Evolutionary conservation across 1,140 invertebrate species (phyloP), one percentile per base, ranked within the genome.

Genomic region (Battus philenor): DNA sequence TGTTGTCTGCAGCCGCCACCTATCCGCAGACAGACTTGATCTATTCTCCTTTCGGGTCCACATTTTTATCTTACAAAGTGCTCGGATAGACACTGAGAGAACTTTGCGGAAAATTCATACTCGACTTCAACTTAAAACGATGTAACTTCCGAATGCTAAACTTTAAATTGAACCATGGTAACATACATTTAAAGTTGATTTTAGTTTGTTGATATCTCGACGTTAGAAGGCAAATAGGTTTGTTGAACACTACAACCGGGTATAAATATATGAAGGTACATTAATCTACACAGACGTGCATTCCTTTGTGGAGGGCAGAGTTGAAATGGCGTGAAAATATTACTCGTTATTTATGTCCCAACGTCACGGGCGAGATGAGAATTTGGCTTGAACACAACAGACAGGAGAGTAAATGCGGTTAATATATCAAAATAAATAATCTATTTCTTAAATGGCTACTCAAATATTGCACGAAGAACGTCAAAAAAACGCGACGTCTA

Each of bases 51-150:
- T 41, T 61, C 62, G 64, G 66, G 68, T 71, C 66, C 74, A 79
- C 73, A 79, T 83, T 83, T 79, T 83, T 83, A 83, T 83, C 74
- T 80, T 74, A 80, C 79, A 80, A 83, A 83, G 79, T 83, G 76
- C 75, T 80, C 68, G 67, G 71, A 78, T 78, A 80, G 75, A 83
- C 79, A 80, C 72, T 58, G 67, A 57, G 65, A 67, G 74, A 80
- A 83, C 59, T 80, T 80, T 72, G 58, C 50, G 68, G 72, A 80
- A 83, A 80, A 80, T 79, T 80, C 79, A 77, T 79, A 55, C 59
- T 18, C 13, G 8, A 26, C 26, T 2, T 38, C 12, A 17, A 7
- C 6, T 6, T 3, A 10, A 50, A 57, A 63, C 22, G 52, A 22
- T 30, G 4, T 38, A 67, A 64, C 41, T n/a, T 8, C 17, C 12